Evolutionary conservation across 2,113 vertebrate species (phyloP), one percentile per base, ranked within the genome.

Genomic region (Potamarius usumacintae): DNA sequence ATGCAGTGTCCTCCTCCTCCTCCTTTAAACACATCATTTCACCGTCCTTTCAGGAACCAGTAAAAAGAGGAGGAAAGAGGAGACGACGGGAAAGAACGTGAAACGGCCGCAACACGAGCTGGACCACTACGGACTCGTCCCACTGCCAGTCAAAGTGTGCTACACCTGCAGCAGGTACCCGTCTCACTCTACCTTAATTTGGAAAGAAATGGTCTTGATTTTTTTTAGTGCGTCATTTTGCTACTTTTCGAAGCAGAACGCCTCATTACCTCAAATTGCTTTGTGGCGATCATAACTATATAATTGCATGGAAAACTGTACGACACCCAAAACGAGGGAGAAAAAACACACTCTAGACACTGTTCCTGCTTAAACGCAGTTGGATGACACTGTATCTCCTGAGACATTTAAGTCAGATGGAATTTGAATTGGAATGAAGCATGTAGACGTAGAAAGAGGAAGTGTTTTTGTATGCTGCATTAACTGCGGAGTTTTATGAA

Each of bases 71-170:
- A 96, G 96, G 93, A 99, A 97, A 94, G 98, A 99, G 89, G 98
- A 99, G 93, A 96, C 96, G 72, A 96, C 97, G 0, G 97, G 97
- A 86, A 99, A 97, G 93, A 98, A 97, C 3, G 96, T 97, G 89
- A 98, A 98, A 93, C 97, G 97, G 92, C 96, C 97, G 81, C 98
- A 98, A 91, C 98, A 99, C 0, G 98, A 99, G 90, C 95, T 98
- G 93, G 98, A 99, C 94, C 95, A 98, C 90, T 97, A 98, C 83
- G 98, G 98, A 88, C 94, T 99, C 82, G 97, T 99, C 84, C 98
- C 98, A 78, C 95, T 99, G 88, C 98, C 98, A 0, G 98, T 98
- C 83, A 99, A 97, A 96, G 96, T 99, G 93, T 99, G 98, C 94
- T 99, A 97, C 95, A 96, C 96, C 0, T 99, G 98, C 94, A 97